Base-by-base conservation (phyloP, 2,113 vertebrate genomes). In the Cololabis saira region DNA sequence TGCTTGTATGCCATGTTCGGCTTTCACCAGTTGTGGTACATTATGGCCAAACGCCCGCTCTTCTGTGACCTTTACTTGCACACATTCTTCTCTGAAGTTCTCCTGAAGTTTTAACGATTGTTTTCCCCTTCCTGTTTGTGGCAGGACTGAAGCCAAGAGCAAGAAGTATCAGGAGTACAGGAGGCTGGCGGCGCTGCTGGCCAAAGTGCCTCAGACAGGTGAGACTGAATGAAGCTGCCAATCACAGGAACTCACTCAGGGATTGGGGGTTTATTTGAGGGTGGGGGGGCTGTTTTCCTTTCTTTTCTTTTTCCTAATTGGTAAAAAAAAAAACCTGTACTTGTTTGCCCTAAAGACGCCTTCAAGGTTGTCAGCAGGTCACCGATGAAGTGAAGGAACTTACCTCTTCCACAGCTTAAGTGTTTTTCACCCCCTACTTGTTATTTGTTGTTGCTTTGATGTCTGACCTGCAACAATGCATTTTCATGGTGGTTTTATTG, bases 151-250 rank as follows among this genome's bases (percentile, higher is more conserved):
- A 12, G 42, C 5, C 14, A 93, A 79, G 51, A 85, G 67, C 1
- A 91, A 93, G 78, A 93, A 80, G 57, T 74, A 90, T 52, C 65
- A 71, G 14, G 93, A 93, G 65, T 90, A 92, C 78, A 74, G 81
- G 61, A 92, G 63, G 41, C 89, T 98, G 90, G 30, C 74, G 63
- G 41, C 91, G 57, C 89, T 93, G 22, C 91, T 99, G 55, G 86
- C 81, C 0, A 81, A 74, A 0, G 93, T 98, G 55, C 98, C 97
- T 0, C 30, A 89, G 74, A 96, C 90, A 92, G 97, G 98, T 98
- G 74, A 58, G 90, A 87, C 10, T 71, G 66, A 30, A 43, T 48
- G 52, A 51, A 43, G 16, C 41, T 30, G 49, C 48, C 8, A 41
- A 59, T 74, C 78, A 58, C n/a, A 52, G 24, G 63, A 19, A 13